These are phyloP conservation scores for Danio choprae DNA, from an alignment of 2,797 vertebrate genomes.

Conservation along the genomic window DNA sequence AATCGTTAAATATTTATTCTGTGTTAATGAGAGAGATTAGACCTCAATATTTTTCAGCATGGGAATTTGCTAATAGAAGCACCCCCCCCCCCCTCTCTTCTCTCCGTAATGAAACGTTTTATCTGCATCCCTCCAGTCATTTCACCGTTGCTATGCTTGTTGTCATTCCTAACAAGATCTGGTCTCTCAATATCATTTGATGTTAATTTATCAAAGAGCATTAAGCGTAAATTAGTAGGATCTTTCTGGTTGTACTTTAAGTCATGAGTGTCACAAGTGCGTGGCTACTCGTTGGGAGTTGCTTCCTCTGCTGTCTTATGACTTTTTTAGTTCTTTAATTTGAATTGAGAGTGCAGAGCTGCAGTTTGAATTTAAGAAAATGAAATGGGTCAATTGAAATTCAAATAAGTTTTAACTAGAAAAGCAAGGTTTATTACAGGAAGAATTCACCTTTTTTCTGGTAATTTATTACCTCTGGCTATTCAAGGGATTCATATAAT, in stretches of 20 bases:
- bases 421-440: neutral
- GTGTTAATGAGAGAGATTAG: constrained; percentile 62
- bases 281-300: neutral
- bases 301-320: neutral
- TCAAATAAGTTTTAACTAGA: neutral
- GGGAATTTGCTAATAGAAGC: constrained; percentile 38
- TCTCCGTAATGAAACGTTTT: constrained; percentile 9
- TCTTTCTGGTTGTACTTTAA: constrained; percentile 9
- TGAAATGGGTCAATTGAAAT: neutral
- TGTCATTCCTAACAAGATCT: constrained; percentile 27
- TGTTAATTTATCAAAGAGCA: constrained; percentile 1
- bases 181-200: constrained; percentile 3
- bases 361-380: neutral
- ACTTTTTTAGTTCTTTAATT: neutral
- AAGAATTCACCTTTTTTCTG: too few species aligned
- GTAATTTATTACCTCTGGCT: too few species aligned
- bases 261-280: neutral
- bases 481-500: too few species aligned
- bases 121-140: constrained; percentile 31
- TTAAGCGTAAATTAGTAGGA: constrained; percentile 1
- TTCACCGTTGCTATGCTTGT: neutral
- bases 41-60: constrained; percentile 48
- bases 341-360: neutral
- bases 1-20: constrained; percentile 66
- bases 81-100: too few species aligned